Evolutionary conservation across 2,113 vertebrate genomes (phyloP).

Genomic region (Columbina picui): DNA sequence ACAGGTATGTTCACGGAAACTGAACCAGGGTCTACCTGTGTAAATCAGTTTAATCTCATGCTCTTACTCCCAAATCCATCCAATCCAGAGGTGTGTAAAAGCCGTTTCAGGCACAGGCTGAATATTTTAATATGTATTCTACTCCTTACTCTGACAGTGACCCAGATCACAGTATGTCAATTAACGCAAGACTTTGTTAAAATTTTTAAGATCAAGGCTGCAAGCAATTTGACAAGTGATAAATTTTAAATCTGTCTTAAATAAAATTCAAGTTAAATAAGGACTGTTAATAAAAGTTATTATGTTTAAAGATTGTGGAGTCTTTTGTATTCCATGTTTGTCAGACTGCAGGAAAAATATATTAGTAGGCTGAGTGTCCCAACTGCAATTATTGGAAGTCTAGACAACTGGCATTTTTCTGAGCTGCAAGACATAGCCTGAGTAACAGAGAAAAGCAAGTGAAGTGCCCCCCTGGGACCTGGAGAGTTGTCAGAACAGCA

Average conservation of each 20-base stretch:
- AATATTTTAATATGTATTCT: neutral
- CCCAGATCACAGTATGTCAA: neutral
- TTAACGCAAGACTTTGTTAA: neutral
- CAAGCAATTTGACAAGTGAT: neutral
- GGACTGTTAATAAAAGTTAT: neutral
- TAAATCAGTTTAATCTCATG: neutral
- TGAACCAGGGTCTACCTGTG: neutral
- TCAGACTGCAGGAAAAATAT: neutral
- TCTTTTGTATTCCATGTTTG: neutral
- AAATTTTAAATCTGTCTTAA: neutral
- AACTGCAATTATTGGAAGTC: neutral
- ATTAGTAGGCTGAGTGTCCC: neutral
- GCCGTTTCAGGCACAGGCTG: neutral
- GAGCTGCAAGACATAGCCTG: neutral
- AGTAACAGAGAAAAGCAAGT: neutral
- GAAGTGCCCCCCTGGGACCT: neutral
- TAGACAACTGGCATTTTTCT: neutral
- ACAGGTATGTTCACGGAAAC: neutral
- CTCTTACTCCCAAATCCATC: neutral
- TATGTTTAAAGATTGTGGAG: neutral
- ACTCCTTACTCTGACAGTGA: neutral
- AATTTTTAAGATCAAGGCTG: neutral
- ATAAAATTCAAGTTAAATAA: neutral
- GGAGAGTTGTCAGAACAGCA: neutral
- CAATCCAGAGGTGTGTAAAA: neutral